phyloP scores from a whole-genome alignment of 1,140 invertebrate species.

The Anastrepha ludens region DNA sequence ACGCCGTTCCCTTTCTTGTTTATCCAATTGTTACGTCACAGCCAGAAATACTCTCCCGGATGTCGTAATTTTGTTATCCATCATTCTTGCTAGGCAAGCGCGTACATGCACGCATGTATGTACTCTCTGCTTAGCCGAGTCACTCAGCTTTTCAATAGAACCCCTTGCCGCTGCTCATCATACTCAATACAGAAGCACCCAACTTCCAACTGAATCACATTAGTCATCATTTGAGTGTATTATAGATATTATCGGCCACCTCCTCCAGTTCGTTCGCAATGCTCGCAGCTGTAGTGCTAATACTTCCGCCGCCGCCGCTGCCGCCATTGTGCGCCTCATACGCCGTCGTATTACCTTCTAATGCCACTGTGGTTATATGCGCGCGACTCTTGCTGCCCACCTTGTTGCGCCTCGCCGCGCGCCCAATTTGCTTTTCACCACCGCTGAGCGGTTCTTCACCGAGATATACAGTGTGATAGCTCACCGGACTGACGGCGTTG shows the following conservation, averaged over 20 bases:
- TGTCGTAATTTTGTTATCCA: no score
- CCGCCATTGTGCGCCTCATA: constrained; percentile 59
- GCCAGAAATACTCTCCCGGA: no score
- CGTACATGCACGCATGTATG: no score
- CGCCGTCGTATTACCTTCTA: constrained; percentile 56
- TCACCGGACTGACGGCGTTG: constrained; percentile 63
- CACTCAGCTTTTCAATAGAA: not conserved
- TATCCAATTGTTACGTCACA: no score
- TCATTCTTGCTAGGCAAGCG: no score
- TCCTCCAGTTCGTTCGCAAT: constrained; percentile 6
- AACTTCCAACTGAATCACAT: constrained; percentile 72
- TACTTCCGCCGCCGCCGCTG: constrained; percentile 58
- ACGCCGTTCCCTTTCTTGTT: no score
- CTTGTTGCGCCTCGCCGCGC: not conserved
- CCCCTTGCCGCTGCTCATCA: constrained; percentile 48
- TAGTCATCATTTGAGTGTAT: constrained; percentile 74
- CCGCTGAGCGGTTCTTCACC: constrained; percentile 68
- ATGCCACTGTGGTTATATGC: constrained; percentile 68
- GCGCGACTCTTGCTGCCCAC: constrained; percentile 31
- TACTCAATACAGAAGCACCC: constrained; percentile 59
- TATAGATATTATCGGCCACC: constrained; percentile 70
- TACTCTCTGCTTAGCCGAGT: not conserved
- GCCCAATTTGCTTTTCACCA: constrained; percentile 20
- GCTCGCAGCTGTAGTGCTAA: not conserved
- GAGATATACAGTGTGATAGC: constrained; percentile 70